These are phyloP conservation scores for Calidris pugnax DNA, from an alignment of 2,113 vertebrate species.

Conservation along the genomic window DNA sequence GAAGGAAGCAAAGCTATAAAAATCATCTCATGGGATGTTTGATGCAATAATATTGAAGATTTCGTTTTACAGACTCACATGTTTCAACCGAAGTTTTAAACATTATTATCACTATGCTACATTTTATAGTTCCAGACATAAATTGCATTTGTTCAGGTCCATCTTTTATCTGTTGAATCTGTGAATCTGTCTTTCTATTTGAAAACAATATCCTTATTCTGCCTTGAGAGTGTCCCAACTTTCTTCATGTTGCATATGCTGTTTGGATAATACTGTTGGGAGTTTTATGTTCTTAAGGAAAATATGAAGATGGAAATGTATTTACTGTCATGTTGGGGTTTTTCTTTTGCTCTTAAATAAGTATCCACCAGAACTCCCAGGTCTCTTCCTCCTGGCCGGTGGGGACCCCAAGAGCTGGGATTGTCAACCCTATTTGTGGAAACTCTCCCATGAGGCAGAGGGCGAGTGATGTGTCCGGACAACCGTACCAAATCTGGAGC, in stretches of 20 bases:
- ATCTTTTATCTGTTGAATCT: background rate
- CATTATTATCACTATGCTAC: background rate
- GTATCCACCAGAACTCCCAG: background rate
- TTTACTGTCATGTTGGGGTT: background rate
- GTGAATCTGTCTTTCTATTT: background rate
- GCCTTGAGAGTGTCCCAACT: background rate
- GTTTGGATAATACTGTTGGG: background rate
- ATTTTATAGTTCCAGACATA: background rate
- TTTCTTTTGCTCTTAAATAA: background rate
- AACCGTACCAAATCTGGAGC: background rate
- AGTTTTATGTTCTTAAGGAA: background rate
- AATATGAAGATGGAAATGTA: background rate
- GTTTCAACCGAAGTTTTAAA: background rate
- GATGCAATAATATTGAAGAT: background rate
- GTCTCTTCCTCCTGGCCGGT: background rate
- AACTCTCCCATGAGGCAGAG: background rate
- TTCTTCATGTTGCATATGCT: background rate
- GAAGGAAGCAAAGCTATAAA: background rate
- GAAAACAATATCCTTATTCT: background rate
- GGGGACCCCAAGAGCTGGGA: background rate
- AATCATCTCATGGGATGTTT: background rate
- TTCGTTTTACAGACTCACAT: background rate
- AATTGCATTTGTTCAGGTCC: background rate
- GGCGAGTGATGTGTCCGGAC: accelerated
- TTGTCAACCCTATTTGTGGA: accelerated